Evolutionary conservation across 2,888 invertebrate genomes (phyloP).

Genomic region (Spialia ferax): DNA sequence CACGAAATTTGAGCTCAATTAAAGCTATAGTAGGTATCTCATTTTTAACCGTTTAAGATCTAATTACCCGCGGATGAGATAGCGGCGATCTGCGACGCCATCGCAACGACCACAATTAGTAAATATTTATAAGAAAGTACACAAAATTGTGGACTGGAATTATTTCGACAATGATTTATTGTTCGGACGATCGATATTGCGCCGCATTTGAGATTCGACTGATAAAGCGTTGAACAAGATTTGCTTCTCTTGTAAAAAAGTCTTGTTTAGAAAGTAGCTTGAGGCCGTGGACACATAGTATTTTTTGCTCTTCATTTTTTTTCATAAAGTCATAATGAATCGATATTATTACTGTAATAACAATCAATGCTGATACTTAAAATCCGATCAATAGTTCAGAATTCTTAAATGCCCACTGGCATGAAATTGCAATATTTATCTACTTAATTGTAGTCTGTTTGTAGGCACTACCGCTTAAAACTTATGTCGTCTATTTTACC

Average conservation of each 20-base stretch:
- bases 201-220: slow-evolving; percentile 42
- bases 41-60: slow-evolving; percentile 30
- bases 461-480: too few relatives aligned
- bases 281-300: slow-evolving; percentile 9
- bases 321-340: slow-evolving; percentile 25
- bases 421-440: too few relatives aligned
- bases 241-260: slow-evolving; percentile 41
- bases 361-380: background rate
- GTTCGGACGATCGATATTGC: slow-evolving; percentile 42
- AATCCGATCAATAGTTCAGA: background rate
- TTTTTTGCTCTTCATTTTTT: slow-evolving; percentile 27
- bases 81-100: slow-evolving; percentile 29
- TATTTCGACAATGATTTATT: slow-evolving; percentile 57
- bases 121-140: slow-evolving; percentile 63
- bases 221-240: slow-evolving; percentile 45
- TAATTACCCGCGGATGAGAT: slow-evolving; percentile 32
- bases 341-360: slow-evolving; percentile 8
- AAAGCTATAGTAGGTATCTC: background rate
- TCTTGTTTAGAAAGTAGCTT: slow-evolving; percentile 37
- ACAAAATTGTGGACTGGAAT: slow-evolving; percentile 49
- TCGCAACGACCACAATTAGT: slow-evolving; percentile 55
- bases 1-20: background rate
- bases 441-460: too few relatives aligned
- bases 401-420: background rate
- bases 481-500: too few relatives aligned